A percentile compares a stretch with the other conserved stretches of the same genome.
Conservation (phyloP, 2,797 vertebrate genomes). For the Geotrypetes seraphini region DNA sequence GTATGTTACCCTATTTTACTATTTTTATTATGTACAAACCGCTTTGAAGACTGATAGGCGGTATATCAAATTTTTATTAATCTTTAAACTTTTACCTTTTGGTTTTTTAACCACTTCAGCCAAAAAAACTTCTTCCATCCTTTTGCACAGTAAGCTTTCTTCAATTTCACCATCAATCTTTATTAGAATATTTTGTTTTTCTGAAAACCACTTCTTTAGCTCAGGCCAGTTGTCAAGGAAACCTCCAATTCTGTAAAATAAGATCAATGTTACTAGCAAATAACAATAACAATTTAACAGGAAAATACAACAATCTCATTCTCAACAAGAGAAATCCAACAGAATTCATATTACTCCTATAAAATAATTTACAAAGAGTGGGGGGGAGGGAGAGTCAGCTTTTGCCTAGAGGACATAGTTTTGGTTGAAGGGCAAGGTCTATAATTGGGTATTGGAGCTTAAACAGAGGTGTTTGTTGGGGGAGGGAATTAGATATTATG, state of each 20-base stretch:
- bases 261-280: background rate
- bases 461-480: no score
- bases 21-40: no score
- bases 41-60: no score
- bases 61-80: no score
- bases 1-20: no score
- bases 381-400: no score
- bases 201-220: conserved; percentile 75
- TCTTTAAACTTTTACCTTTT: conserved; percentile 9
- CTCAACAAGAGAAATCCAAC: background rate
- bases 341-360: no score
- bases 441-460: no score
- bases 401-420: no score
- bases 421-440: no score
- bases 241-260: conserved; percentile 56
- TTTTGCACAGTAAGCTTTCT: conserved; percentile 47
- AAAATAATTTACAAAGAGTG: no score
- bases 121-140: conserved; percentile 57
- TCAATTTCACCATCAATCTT: conserved; percentile 65
- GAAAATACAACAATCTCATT: background rate
- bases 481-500: no score
- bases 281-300: background rate
- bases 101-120: conserved; percentile 38
- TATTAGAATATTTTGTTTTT: conserved; percentile 61
- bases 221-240: conserved; percentile 75